Evolutionary conservation across 1,140 invertebrate species (phyloP).

Genomic region (Pentalonia nigronervosa): DNA sequence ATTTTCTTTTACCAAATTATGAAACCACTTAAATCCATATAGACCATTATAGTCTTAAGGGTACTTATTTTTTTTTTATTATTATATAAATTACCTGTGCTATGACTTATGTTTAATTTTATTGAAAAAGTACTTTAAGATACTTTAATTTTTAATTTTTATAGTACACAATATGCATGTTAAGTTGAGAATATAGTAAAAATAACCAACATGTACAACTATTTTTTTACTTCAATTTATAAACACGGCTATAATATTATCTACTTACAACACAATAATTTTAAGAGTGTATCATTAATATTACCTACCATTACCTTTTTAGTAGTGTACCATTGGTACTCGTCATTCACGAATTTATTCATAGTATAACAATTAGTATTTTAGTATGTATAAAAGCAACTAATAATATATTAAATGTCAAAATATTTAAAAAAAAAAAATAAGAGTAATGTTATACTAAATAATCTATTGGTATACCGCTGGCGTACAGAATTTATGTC

Average conservation of each 20-base stretch:
- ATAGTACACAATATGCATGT: neutral
- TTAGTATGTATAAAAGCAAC: too few species aligned
- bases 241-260: neutral
- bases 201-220: neutral
- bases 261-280: neutral
- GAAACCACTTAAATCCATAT: neutral
- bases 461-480: neutral
- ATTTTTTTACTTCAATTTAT: neutral
- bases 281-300: neutral
- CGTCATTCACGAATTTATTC: neutral
- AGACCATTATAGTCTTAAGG: conserved; percentile 71
- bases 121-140: neutral
- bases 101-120: neutral
- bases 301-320: neutral
- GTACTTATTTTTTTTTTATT: neutral
- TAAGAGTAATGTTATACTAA: too few species aligned
- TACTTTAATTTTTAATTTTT: conserved; percentile 11
- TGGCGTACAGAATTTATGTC: neutral
- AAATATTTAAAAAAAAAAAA: neutral
- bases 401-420: neutral
- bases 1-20: conserved; percentile 6
- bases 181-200: neutral
- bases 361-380: too few species aligned
- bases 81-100: neutral
- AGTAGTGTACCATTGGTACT: neutral